Percentiles rank a stretch among this genome's conserved stretches.
Evolutionary conservation across 2,888 invertebrate genomes (phyloP).

Genomic region (Lasioglossum villosulum): DNA sequence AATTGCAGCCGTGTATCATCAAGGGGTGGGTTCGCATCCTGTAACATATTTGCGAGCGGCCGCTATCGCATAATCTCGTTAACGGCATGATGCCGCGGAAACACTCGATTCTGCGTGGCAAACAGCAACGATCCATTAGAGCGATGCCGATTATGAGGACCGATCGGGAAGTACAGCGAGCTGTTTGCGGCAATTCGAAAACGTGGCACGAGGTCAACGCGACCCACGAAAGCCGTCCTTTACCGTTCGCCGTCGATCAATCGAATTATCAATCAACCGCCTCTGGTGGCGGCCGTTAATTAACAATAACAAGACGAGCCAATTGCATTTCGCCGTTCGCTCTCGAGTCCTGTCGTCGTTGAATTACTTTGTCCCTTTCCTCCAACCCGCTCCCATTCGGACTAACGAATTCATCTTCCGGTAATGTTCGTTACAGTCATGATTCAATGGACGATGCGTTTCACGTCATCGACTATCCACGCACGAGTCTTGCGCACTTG

Average conservation of each 20-base stretch:
- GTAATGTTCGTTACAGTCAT: not conserved
- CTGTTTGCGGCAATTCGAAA: conserved; percentile 52
- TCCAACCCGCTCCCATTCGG: conserved; percentile 6
- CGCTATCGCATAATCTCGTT: conserved; percentile 64
- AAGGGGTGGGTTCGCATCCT: conserved; percentile 15
- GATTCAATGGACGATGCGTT: conserved; percentile 4
- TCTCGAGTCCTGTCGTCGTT: not conserved
- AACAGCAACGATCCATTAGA: conserved; percentile 67
- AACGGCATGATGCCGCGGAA: conserved; percentile 42
- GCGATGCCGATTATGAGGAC: conserved; percentile 45
- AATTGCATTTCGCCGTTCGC: conserved; percentile 41
- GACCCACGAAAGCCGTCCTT: conserved; percentile 32
- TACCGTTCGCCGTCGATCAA: conserved; percentile 41
- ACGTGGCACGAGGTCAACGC: conserved; percentile 21
- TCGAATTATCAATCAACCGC: conserved; percentile 68
- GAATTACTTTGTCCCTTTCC: conserved; percentile 32
- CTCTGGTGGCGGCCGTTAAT: conserved; percentile 56
- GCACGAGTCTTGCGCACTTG: not conserved
- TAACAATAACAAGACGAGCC: conserved; percentile 64
- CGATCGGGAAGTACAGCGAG: conserved; percentile 22
- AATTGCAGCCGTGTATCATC: conserved; percentile 31
- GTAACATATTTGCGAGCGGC: conserved; percentile 51
- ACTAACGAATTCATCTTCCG: conserved; percentile 30
- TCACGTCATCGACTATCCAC: not conserved
- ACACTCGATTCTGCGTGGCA: conserved; percentile 55